Evolutionary conservation across 2,113 vertebrate species (phyloP).

Genomic region (Aptenodytes forsteri): DNA sequence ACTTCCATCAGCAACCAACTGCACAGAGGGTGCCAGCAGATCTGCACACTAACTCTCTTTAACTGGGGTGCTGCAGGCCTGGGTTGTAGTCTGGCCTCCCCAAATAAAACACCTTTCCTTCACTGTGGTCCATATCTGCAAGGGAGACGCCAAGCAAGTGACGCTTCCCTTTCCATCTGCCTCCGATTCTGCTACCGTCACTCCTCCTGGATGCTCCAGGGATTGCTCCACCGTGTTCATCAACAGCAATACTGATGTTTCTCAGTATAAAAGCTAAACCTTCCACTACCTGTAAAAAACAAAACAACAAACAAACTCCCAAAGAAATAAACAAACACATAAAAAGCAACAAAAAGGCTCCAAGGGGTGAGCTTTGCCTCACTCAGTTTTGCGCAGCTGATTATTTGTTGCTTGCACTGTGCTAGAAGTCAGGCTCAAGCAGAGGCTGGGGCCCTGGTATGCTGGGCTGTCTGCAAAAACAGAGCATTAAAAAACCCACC

Average conservation of each 20-base stretch:
- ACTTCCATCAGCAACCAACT: background rate
- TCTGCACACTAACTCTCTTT: background rate
- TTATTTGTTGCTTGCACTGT: background rate
- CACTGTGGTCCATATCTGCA: background rate
- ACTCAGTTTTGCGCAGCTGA: background rate
- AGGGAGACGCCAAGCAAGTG: background rate
- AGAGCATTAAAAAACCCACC: background rate
- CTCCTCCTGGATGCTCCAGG: background rate
- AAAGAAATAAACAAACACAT: background rate
- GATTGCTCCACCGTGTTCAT: background rate
- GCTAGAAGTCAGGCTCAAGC: background rate
- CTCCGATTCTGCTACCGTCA: fast-evolving
- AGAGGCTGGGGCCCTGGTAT: background rate
- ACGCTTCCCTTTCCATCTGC: background rate
- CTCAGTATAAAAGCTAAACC: background rate
- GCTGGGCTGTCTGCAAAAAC: background rate
- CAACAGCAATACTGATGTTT: background rate
- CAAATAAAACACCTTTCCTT: background rate
- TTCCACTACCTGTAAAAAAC: background rate
- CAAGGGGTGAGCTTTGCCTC: background rate
- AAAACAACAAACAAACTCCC: background rate
- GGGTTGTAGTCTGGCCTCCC: background rate
- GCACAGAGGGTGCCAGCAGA: background rate
- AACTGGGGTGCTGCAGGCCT: background rate
- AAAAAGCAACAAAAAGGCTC: background rate